A percentile compares a stretch with the other conserved stretches of the same genome.
Evolutionary conservation across 2,113 vertebrate genomes (phyloP).

Genomic region (Nettapus auritus): DNA sequence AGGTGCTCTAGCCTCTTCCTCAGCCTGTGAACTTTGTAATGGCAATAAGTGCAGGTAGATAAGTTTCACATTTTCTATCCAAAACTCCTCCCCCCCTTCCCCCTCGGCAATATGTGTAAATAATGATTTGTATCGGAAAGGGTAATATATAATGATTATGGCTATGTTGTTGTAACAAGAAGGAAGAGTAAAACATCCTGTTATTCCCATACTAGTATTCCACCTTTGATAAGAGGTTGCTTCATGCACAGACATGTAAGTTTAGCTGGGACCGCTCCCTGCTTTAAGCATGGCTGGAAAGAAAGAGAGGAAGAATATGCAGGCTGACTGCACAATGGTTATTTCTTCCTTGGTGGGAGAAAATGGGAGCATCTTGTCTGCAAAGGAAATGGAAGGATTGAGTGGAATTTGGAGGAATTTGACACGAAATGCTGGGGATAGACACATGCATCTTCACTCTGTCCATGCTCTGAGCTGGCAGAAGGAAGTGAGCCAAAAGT

Average conservation of each 20-base stretch:
- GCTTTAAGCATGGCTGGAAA: neutral
- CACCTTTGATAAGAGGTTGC: neutral
- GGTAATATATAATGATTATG: neutral
- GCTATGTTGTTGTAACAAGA: neutral
- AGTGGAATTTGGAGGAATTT: neutral
- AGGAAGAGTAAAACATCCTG: neutral
- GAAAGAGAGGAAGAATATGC: neutral
- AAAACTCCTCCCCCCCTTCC: neutral
- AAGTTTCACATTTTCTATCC: neutral
- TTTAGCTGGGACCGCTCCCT: neutral
- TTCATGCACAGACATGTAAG: neutral
- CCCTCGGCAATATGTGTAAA: neutral
- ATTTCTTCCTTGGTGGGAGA: neutral
- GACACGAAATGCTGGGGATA: neutral
- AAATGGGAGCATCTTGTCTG: accelerated
- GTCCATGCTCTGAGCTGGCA: neutral
- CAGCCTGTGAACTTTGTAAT: neutral
- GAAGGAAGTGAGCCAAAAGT: neutral
- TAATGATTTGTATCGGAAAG: neutral
- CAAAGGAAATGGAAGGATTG: neutral
- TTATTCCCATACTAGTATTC: neutral
- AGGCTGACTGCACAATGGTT: neutral
- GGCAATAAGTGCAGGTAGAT: neutral
- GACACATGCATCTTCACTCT: neutral
- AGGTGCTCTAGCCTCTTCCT: neutral